Conservation (phyloP, 2,113 vertebrate species). For the Typhlomys cinereus region DNA sequence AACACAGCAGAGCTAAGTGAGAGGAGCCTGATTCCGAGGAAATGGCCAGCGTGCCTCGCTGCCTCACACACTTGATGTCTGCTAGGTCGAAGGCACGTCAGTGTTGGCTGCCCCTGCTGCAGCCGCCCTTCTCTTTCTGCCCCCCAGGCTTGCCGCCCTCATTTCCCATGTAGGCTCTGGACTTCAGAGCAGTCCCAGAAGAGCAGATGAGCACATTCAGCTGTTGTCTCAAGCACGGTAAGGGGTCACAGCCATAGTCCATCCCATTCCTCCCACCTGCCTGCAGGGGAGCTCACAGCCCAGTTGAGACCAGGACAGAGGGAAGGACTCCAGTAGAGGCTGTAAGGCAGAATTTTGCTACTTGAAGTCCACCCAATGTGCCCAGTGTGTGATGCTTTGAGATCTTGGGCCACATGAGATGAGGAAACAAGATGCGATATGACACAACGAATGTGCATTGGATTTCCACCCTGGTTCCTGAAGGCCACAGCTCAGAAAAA, state of each 20-base stretch:
- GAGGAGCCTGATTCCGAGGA: background rate
- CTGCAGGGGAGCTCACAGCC: background rate
- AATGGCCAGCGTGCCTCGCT: no score
- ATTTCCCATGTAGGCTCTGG: background rate
- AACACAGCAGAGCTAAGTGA: background rate
- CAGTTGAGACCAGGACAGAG: background rate
- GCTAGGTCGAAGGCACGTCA: background rate
- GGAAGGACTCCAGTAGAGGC: no score
- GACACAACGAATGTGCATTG: background rate
- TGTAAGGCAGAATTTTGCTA: background rate
- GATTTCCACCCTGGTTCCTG: background rate
- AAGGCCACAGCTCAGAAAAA: background rate
- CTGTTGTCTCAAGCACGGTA: background rate
- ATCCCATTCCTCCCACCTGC: background rate
- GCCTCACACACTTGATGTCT: background rate
- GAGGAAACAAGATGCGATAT: background rate
- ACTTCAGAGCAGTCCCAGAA: background rate
- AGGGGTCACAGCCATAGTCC: accelerated
- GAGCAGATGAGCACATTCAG: background rate
- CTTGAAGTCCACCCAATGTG: background rate
- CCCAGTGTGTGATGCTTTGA: background rate
- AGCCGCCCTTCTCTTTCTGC: no score
- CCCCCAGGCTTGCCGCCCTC: background rate
- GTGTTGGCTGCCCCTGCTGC: background rate
- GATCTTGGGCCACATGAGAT: background rate